A percentile compares a stretch with the other conserved stretches of the same genome.
Conservation (phyloP, 1,140 invertebrate species). For the Thaumatotibia leucotreta region DNA sequence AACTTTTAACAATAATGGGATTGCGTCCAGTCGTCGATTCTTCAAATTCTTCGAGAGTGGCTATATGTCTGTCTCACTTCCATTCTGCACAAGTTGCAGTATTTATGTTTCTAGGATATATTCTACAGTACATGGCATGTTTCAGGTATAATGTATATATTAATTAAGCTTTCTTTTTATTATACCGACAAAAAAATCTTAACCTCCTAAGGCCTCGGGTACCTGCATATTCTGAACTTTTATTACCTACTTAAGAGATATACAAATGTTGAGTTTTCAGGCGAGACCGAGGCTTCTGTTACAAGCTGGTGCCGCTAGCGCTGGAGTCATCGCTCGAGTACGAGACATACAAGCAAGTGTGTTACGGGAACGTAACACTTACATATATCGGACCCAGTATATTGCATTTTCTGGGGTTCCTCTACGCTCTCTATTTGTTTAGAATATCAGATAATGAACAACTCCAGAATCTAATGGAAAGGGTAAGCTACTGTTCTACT, state of each 20-base stretch:
- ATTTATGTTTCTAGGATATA: constrained; percentile 82
- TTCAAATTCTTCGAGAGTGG: constrained; percentile 76
- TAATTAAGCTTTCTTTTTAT: too few relatives aligned
- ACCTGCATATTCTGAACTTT: too few relatives aligned
- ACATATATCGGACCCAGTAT: constrained; percentile 88
- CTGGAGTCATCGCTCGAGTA: constrained; percentile 53
- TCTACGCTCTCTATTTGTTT: constrained; percentile 88
- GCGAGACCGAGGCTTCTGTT: constrained; percentile 85
- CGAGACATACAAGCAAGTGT: constrained; percentile 77
- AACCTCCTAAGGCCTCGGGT: too few relatives aligned
- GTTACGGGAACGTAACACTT: constrained; percentile 83
- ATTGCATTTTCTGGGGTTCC: constrained; percentile 85
- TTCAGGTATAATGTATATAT: constrained; percentile 83
- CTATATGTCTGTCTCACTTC: constrained; percentile 80
- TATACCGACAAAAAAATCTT: too few relatives aligned
- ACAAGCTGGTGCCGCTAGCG: constrained; percentile 75
- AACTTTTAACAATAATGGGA: constrained; percentile 84
- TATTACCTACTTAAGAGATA: too few relatives aligned
- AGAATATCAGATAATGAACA: constrained; percentile 91
- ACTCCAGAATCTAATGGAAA: constrained; percentile 92
- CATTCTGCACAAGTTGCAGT: constrained; percentile 82
- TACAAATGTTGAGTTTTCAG: constrained; percentile 54
- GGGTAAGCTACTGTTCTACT: too few relatives aligned
- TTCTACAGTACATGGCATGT: constrained; percentile 86
- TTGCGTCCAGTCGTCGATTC: constrained; percentile 82